Conservation (phyloP, 2,797 vertebrate genomes). For the Molothrus aeneus region DNA sequence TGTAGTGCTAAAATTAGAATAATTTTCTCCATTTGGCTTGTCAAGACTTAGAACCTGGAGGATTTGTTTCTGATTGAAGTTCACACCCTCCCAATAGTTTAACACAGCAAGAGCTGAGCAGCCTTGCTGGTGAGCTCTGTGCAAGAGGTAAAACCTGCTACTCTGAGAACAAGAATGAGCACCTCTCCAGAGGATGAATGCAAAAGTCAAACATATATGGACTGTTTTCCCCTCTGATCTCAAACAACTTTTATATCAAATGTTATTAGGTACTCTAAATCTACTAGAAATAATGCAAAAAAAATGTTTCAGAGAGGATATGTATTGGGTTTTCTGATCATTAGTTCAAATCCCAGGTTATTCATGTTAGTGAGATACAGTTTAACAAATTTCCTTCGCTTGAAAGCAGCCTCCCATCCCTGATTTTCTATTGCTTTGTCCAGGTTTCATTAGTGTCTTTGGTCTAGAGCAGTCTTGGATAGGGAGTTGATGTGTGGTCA, state of each 20-base stretch:
- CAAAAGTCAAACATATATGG: not conserved
- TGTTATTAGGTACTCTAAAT: not conserved
- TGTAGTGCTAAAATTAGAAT: not conserved
- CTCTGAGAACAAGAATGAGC: not conserved
- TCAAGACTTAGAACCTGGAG: not conserved
- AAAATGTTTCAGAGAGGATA: not conserved
- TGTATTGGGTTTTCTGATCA: not conserved
- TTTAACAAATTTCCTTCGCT: not conserved
- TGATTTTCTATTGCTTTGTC: not conserved
- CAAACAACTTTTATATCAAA: not conserved
- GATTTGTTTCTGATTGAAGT: not conserved
- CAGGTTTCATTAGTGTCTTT: not conserved
- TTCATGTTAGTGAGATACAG: not conserved
- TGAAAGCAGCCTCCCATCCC: not conserved
- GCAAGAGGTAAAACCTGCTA: not conserved
- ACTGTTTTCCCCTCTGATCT: not conserved
- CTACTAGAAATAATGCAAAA: not conserved
- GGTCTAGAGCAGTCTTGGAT: not conserved
- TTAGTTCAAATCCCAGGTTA: not conserved
- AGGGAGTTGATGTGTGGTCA: not conserved
- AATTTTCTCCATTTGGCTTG: not conserved
- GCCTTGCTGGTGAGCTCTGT: not conserved
- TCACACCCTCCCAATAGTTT: not conserved
- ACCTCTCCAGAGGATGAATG: not conserved
- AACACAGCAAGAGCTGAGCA: not conserved